Base-by-base conservation (phyloP, 2,888 invertebrate species). In the Macropis europaea region DNA sequence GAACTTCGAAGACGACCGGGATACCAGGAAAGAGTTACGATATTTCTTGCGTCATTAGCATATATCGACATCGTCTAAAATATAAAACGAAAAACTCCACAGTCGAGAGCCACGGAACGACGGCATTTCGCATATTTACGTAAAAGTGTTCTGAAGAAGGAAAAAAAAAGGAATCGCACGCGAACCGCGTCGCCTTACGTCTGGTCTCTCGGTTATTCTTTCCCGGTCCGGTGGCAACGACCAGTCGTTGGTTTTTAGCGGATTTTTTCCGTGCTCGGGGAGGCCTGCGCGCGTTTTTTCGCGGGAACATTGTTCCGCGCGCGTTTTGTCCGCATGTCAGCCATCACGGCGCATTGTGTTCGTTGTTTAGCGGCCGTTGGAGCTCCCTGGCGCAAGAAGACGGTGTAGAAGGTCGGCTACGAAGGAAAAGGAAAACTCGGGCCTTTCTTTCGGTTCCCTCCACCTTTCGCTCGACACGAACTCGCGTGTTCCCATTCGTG, bases 331-430 rank as follows among this genome's bases (percentile, higher is more conserved):
- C 67, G 63, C 56, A 61, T 62, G 73, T 57, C 67, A 71, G 66
- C 68, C 64, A 63, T 73, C 76, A 59, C 60, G 73, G 50, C 61
- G 78, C 64, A 73, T 79, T 79, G 79, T 79, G 52, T 61, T 79
- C 79, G 79, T 79, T 79, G 76, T 76, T 79, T 70, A 70, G 76
- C 73, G 76, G 63, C 71, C 54, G 73, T 59, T 64, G 69, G 53
- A 53, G 52, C 53, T 45, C 53, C 53, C 52, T 45, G 26, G 40
- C 59, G 42, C 30, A 40, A 50, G 54, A 43, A 60, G 57, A 52
- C 45, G 56, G 56, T n/a, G n/a, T n/a, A 60, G 60, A 63, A 76
- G 73, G 68, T 54, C 71, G 54, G 48, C 47, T 48, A 22, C 50
- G 43, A 42, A 57, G 48, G 53, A 73, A n/a, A 76, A 70, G 73